Conservation (phyloP, 2,113 vertebrate genomes). For the Gallinago undulata region DNA sequence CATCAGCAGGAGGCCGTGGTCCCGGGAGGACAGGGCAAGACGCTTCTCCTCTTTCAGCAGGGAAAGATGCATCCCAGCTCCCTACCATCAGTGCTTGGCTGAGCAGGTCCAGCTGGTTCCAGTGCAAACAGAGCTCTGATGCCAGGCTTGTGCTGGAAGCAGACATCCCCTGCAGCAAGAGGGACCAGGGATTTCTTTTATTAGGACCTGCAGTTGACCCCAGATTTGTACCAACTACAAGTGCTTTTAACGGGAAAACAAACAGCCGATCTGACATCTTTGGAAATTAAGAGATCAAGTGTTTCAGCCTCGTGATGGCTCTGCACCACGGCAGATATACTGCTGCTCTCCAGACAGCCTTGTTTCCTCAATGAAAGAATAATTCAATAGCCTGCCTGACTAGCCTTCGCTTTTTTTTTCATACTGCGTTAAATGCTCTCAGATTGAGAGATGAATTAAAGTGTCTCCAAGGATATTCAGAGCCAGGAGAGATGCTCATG, state of each 20-base stretch:
- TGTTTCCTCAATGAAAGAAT: not conserved
- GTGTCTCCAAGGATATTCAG: not conserved
- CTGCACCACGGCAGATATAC: not conserved
- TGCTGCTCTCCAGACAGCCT: not conserved
- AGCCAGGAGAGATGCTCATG: not conserved
- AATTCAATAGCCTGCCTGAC: not conserved
- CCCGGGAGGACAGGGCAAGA: accelerated
- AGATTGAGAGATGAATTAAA: not conserved
- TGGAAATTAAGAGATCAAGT: not conserved
- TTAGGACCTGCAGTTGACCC: not conserved
- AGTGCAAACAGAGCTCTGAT: accelerated
- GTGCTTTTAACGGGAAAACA: not conserved
- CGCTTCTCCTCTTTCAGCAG: not conserved
- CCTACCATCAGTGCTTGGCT: accelerated
- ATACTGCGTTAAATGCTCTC: not conserved
- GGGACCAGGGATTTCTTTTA: not conserved
- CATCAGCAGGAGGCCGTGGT: accelerated
- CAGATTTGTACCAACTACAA: not conserved
- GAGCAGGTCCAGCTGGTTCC: not conserved
- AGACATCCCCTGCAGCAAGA: not conserved
- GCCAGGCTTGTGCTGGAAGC: not conserved
- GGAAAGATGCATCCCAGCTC: accelerated
- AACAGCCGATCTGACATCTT: not conserved
- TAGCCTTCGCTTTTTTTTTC: not conserved
- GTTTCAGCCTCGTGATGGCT: not conserved